Percentiles rank a stretch among this genome's conserved stretches.
phyloP scores from a whole-genome alignment of 2,113 vertebrate species.

The Poeciliopsis retropinna region DNA sequence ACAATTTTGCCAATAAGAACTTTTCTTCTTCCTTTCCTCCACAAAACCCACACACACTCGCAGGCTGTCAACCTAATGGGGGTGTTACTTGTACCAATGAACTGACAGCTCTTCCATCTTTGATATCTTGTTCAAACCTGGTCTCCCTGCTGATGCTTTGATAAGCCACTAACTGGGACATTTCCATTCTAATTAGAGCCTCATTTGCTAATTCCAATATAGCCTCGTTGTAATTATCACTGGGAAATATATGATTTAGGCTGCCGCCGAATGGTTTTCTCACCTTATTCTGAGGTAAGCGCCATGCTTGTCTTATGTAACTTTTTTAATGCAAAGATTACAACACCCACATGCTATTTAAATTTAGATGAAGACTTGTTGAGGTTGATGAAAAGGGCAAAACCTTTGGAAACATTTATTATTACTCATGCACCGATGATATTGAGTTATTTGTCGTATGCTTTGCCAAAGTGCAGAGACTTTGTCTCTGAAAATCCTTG shows the following conservation, averaged over 20 bases:
- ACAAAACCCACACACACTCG: neutral
- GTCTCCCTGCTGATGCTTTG: conserved; percentile 88
- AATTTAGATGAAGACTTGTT: neutral
- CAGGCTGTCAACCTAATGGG: conserved; percentile 15
- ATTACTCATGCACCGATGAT: neutral
- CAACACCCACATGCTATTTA: neutral
- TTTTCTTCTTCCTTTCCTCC: neutral
- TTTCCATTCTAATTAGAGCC: conserved; percentile 95
- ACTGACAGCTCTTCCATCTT: conserved; percentile 88
- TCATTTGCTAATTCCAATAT: conserved; percentile 93
- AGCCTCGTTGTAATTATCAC: conserved; percentile 92
- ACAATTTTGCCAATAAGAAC: neutral
- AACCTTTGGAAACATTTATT: neutral
- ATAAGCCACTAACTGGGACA: conserved; percentile 95
- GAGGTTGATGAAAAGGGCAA: neutral
- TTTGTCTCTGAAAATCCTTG: neutral
- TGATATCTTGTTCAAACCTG: conserved; percentile 92
- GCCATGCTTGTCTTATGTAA: neutral
- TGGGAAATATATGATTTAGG: conserved; percentile 37
- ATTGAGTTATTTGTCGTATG: neutral
- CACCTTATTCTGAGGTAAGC: conserved; percentile 7
- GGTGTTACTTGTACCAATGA: conserved; percentile 54
- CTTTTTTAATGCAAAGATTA: neutral
- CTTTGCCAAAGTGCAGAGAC: neutral
- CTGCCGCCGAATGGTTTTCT: neutral